Evolutionary conservation across 2,888 invertebrate species (phyloP).

Genomic region (Synanthedon formicaeformis): DNA sequence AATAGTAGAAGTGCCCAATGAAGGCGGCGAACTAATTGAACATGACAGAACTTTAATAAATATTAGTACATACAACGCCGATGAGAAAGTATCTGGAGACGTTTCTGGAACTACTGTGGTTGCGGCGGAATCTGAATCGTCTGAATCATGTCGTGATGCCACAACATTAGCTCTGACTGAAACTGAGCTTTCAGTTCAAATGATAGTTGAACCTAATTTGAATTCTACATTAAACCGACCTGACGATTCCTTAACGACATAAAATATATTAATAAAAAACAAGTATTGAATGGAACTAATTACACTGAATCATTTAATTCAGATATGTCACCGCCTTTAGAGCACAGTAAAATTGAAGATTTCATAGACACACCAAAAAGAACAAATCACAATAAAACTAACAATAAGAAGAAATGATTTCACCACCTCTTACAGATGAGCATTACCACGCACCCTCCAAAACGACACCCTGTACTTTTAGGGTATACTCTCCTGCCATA

Average conservation of each 20-base stretch:
- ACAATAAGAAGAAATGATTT: neutral
- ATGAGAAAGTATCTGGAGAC: slow-evolving; percentile 35
- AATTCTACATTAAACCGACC: slow-evolving; percentile 2
- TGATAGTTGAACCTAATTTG: slow-evolving; percentile 33
- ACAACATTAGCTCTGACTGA: slow-evolving; percentile 83
- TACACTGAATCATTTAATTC: neutral
- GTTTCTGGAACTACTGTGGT: slow-evolving; percentile 43
- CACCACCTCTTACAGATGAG: neutral
- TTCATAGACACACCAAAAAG: neutral
- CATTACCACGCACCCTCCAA: neutral
- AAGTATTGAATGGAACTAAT: neutral
- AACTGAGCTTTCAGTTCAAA: slow-evolving; percentile 82
- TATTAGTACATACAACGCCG: slow-evolving; percentile 27
- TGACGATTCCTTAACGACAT: neutral
- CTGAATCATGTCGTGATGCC: slow-evolving; percentile 78
- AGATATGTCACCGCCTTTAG: neutral
- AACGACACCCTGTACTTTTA: slow-evolving; percentile 22
- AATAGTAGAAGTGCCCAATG: slow-evolving; percentile 79
- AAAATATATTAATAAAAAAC: slow-evolving; percentile 6
- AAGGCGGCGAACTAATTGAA: slow-evolving; percentile 75
- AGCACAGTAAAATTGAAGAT: neutral
- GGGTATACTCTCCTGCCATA: slow-evolving; percentile 51
- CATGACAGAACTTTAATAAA: slow-evolving; percentile 69
- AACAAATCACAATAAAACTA: neutral
- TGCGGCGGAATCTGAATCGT: slow-evolving; percentile 59